Percentiles rank a stretch among this genome's conserved stretches.
Evolutionary conservation across 1,140 invertebrate genomes (phyloP).

Genomic region (Saccostrea glomerata): DNA sequence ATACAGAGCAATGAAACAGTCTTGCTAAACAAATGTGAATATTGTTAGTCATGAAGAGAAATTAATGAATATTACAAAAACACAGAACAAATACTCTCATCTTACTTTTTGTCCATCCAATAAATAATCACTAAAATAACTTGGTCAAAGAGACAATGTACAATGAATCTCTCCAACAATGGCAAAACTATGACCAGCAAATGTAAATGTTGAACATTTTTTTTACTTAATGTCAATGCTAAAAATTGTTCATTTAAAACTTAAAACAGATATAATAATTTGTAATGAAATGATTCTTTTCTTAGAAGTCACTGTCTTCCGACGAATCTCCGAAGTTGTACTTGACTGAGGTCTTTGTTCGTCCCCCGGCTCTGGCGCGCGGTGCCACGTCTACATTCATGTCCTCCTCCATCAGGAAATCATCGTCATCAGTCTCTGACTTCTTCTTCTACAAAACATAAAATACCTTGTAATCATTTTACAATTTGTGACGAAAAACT

Average conservation of each 20-base stretch:
- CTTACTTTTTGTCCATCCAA: neutral
- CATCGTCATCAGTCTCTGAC: constrained; percentile 62
- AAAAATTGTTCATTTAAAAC: neutral
- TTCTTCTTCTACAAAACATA: constrained; percentile 64
- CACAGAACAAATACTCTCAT: neutral
- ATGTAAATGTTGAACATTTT: neutral
- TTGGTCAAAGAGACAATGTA: no score
- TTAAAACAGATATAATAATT: neutral
- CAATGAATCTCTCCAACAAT: neutral
- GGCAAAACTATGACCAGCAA: neutral
- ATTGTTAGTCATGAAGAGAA: neutral
- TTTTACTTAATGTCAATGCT: no score
- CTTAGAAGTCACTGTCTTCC: constrained; percentile 63
- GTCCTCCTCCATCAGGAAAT: constrained; percentile 63
- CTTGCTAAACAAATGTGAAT: neutral
- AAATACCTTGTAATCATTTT: no score
- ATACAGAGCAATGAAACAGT: neutral
- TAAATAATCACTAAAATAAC: neutral
- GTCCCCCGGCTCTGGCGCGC: constrained; percentile 66
- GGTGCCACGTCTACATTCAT: constrained; percentile 46
- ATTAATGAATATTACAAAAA: neutral
- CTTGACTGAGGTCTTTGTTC: constrained; percentile 71
- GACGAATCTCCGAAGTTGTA: constrained; percentile 77
- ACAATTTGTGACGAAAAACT: no score
- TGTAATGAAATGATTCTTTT: neutral